phyloP scores from a whole-genome alignment of 2,888 invertebrate genomes.

The Carabus problematicus region DNA sequence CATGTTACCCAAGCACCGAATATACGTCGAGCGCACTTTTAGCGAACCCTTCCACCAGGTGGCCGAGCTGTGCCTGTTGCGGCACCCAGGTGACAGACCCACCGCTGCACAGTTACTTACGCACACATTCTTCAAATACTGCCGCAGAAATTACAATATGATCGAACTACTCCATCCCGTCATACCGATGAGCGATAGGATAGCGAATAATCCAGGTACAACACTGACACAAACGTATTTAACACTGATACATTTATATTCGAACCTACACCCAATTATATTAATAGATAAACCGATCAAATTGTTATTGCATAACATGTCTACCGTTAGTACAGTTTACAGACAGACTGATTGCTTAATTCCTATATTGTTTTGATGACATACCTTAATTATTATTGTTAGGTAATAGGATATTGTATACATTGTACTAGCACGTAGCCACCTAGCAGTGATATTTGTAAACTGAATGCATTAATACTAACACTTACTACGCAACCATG shows the following conservation, averaged over 20 bases:
- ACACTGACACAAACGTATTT: slow-evolving; percentile 7
- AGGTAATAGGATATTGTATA: no score
- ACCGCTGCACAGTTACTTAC: slow-evolving; percentile 72
- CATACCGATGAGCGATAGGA: slow-evolving; percentile 69
- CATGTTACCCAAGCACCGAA: slow-evolving; percentile 55
- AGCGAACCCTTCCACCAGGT: slow-evolving; percentile 80
- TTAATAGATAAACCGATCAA: no score
- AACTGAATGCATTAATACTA: no score
- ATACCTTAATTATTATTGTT: no score
- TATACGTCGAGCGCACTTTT: slow-evolving; percentile 70
- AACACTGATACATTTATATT: neutral
- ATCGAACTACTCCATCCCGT: slow-evolving; percentile 72
- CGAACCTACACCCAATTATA: no score
- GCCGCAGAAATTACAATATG: slow-evolving; percentile 66
- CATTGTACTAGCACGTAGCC: no score
- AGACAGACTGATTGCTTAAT: no score
- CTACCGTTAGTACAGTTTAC: no score
- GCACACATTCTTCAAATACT: slow-evolving; percentile 81
- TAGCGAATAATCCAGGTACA: slow-evolving; percentile 62
- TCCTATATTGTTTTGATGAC: no score
- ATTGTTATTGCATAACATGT: no score
- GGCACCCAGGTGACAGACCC: slow-evolving; percentile 74
- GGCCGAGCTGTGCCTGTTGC: slow-evolving; percentile 74
- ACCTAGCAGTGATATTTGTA: no score
- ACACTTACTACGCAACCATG: no score